These are phyloP conservation scores for Oryzias curvinotus DNA, from an alignment of 2,113 vertebrate species.

Conservation along the genomic window DNA sequence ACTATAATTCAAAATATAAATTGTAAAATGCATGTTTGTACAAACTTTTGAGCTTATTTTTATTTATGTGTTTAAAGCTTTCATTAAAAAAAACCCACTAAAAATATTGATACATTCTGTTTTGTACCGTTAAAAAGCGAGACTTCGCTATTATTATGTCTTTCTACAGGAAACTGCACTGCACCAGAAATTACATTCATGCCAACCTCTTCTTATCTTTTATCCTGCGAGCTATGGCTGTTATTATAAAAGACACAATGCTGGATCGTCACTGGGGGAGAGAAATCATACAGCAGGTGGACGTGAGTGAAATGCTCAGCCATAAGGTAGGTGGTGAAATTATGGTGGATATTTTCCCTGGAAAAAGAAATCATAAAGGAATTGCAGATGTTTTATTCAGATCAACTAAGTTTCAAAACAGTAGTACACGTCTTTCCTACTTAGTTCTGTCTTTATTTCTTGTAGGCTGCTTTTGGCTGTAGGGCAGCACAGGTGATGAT, in stretches of 20 bases:
- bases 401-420: too few relatives aligned
- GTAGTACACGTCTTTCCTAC: too few relatives aligned
- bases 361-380: too few relatives aligned
- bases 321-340: slow-evolving; percentile 59
- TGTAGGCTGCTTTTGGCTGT: slow-evolving; percentile 80
- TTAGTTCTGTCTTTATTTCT: not conserved
- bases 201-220: slow-evolving; percentile 84
- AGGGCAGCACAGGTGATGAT: slow-evolving; percentile 80
- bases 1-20: too few relatives aligned
- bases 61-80: too few relatives aligned
- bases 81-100: too few relatives aligned
- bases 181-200: slow-evolving; percentile 79
- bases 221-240: slow-evolving; percentile 79
- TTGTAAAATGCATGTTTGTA: too few relatives aligned
- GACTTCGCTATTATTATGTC: not conserved
- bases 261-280: slow-evolving; percentile 78
- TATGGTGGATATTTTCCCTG: not conserved
- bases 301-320: slow-evolving; percentile 79
- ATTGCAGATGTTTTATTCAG: too few relatives aligned
- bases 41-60: too few relatives aligned
- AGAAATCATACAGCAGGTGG: slow-evolving; percentile 68
- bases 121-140: not conserved
- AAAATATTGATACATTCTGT: too few relatives aligned
- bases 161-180: slow-evolving; percentile 79
- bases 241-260: slow-evolving; percentile 82